Conservation (phyloP, 1,140 invertebrate genomes). For the Olivierus martensii region DNA sequence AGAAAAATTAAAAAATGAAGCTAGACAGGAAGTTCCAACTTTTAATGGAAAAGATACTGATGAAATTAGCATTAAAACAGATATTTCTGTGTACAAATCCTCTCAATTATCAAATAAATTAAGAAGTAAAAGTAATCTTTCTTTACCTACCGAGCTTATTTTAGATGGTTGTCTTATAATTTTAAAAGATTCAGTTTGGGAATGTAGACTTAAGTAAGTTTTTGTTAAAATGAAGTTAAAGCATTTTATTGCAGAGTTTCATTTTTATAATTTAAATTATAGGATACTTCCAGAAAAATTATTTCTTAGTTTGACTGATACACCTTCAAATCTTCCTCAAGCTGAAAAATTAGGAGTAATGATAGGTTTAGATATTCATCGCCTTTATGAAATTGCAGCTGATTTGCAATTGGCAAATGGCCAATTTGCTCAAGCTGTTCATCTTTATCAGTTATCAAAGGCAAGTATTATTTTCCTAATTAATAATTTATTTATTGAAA, state of each 20-base stretch:
- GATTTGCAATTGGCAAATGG: conserved; percentile 49
- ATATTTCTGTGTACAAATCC: no score
- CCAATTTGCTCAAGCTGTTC: conserved; percentile 47
- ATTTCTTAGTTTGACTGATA: conserved; percentile 36
- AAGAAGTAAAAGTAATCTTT: no score
- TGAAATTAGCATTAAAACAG: no score
- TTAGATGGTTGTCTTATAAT: conserved; percentile 46
- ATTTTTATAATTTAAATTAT: not conserved
- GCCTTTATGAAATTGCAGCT: conserved; percentile 53
- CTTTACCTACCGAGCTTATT: not conserved
- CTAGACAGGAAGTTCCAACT: no score
- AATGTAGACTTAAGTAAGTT: conserved; percentile 45
- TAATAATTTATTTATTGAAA: not conserved
- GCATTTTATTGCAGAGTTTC: not conserved
- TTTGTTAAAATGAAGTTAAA: not conserved
- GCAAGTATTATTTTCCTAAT: conserved; percentile 27
- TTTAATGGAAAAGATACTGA: no score
- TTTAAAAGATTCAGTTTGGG: conserved; percentile 50
- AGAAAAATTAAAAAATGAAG: not conserved
- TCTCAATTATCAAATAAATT: no score
- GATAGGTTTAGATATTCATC: conserved; percentile 44
- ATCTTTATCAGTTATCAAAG: conserved; percentile 55
- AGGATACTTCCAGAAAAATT: conserved; percentile 46
- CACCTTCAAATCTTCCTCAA: conserved; percentile 15
- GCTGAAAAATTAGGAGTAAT: conserved; percentile 29